Evolutionary conservation across 1,140 invertebrate genomes (phyloP), one percentile per base, ranked within the genome.

Genomic region (Penaeus indicus): DNA sequence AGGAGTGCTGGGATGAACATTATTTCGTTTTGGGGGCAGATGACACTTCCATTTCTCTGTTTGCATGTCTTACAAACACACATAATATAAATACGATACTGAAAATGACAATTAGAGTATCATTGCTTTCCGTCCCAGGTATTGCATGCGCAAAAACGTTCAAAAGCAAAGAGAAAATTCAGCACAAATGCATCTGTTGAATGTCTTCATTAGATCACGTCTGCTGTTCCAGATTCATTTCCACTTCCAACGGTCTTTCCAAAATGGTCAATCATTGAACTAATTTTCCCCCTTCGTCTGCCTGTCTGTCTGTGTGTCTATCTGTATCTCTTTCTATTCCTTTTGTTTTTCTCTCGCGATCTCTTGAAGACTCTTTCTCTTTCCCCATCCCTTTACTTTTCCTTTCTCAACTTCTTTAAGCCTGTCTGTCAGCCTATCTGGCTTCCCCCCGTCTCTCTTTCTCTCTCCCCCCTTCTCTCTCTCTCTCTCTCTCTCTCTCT

Each of bases 391-490:
- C 67, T 69, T 27, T 69, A 22, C 47, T 32, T 79, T 42, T 79
- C 42, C 32, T 32, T 79, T 25, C 47, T 47, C 47, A 25, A 25
- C 42, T 81, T 60, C 47, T 47, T 54, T 62, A n/a, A 18, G 22
- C 32, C 61, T 63, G 22, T 62, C 22, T 82, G 1, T 82, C 54
- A 27, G n/a, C 64, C 54, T 82, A 54, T 63, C 21, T 62, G 21
- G 54, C 42, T 54, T 60, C 62, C 42, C 62, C 22, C 47, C 62
- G 13, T 81, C 79, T 54, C 79, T 81, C 27, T 75, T 38, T 27
- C 72, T 75, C 72, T 75, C 72, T 75, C 72, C 42, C 13, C 42
- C 72, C 42, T 38, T 75, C 72, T 75, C 72, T 27, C 72, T 75
- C 72, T 75, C 13, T 75, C 72, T 75, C 72, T 75, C 72, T 27